phyloP scores from a whole-genome alignment of 2,797 vertebrate genomes.

The Typhlichthys eigenmanni region DNA sequence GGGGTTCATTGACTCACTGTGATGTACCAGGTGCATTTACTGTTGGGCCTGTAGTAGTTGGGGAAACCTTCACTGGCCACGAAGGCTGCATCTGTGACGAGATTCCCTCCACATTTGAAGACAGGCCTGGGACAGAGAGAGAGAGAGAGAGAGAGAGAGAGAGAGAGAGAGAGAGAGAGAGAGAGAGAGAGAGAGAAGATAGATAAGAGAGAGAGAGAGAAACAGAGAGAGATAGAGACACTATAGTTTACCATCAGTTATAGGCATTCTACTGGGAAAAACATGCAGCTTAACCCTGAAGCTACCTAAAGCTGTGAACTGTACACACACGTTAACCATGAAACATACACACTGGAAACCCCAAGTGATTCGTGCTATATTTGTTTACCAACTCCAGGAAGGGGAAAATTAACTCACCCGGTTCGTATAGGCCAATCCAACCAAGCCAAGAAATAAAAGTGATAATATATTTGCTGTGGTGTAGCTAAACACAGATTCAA shows the following conservation, averaged over 20 bases:
- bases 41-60: slow-evolving; percentile 82
- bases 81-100: slow-evolving; percentile 83
- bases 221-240: too few relatives aligned
- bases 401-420: slow-evolving; percentile 33
- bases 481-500: background rate
- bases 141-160: background rate
- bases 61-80: slow-evolving; percentile 90
- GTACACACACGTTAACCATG: slow-evolving; percentile 10
- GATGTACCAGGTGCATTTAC: slow-evolving; percentile 88
- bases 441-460: slow-evolving; percentile 16
- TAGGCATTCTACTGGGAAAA: background rate
- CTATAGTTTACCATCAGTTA: too few relatives aligned
- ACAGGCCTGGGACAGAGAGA: slow-evolving; percentile 70
- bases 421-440: slow-evolving; percentile 29
- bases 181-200: too few relatives aligned
- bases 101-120: slow-evolving; percentile 87
- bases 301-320: slow-evolving; percentile 27
- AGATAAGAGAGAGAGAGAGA: too few relatives aligned
- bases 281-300: slow-evolving; percentile 1
- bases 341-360: slow-evolving; percentile 35
- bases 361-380: slow-evolving; percentile 54
- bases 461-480: background rate
- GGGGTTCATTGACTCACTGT: slow-evolving; percentile 76
- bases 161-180: background rate
- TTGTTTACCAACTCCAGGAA: slow-evolving; percentile 55